These are phyloP conservation scores for Panopea generosa DNA, from an alignment of 2,888 invertebrate genomes.

Conservation along the genomic window DNA sequence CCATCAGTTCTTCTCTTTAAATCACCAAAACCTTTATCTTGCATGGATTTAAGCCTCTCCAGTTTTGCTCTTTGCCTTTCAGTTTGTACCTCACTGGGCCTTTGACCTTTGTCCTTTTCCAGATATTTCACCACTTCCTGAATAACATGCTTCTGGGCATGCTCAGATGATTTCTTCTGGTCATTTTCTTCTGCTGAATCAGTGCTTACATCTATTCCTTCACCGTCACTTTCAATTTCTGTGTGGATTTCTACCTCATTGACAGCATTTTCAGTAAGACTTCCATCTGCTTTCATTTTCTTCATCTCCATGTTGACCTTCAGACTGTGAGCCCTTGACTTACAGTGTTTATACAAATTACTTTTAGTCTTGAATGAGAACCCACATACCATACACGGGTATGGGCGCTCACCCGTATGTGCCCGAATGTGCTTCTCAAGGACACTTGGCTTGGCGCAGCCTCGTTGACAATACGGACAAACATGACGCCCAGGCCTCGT, in stretches of 20 bases:
- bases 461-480: slow-evolving; percentile 94
- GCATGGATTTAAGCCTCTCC: slow-evolving; percentile 53
- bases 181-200: slow-evolving; percentile 18
- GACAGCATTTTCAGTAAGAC: slow-evolving; percentile 28
- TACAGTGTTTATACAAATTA: slow-evolving; percentile 95
- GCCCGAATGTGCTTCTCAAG: slow-evolving; percentile 97
- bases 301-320: slow-evolving; percentile 63
- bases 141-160: slow-evolving; percentile 67
- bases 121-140: slow-evolving; percentile 67
- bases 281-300: slow-evolving; percentile 25
- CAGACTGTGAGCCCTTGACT: slow-evolving; percentile 85
- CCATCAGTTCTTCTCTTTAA: slow-evolving; percentile 10
- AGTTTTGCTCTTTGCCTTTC: slow-evolving; percentile 53
- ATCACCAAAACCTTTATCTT: slow-evolving; percentile 28
- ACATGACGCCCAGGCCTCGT: slow-evolving; percentile 89
- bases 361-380: slow-evolving; percentile 97
- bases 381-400: slow-evolving; percentile 94
- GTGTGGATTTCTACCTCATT: slow-evolving; percentile 29
- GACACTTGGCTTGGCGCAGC: slow-evolving; percentile 96
- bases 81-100: slow-evolving; percentile 61
- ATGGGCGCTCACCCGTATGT: slow-evolving; percentile 96
- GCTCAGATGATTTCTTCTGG: slow-evolving; percentile 44
- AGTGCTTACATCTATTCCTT: slow-evolving; percentile 6
- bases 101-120: slow-evolving; percentile 64
- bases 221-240: slow-evolving; percentile 21